A percentile compares a stretch with the other conserved stretches of the same genome.
phyloP scores from a whole-genome alignment of 2,888 invertebrate species.

The Rhingia campestris region DNA sequence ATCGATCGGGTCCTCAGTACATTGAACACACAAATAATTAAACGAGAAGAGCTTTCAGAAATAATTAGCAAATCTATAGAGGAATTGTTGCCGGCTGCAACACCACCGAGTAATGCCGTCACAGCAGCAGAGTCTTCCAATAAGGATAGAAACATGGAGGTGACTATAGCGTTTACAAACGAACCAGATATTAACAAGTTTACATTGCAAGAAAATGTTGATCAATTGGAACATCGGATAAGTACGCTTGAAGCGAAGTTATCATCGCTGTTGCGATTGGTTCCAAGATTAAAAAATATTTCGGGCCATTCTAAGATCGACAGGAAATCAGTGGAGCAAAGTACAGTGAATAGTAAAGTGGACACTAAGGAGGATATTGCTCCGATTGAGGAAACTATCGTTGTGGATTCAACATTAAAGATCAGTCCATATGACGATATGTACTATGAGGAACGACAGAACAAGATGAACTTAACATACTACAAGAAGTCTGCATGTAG shows the following conservation, averaged over 20 bases:
- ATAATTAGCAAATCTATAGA: constrained; percentile 34
- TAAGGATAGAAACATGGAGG: constrained; percentile 11
- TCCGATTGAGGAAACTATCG: not conserved
- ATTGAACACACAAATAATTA: constrained; percentile 6
- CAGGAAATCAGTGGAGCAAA: not conserved
- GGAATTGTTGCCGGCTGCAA: constrained; percentile 2
- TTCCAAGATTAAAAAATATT: constrained; percentile 38
- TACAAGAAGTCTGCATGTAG: constrained; percentile 54
- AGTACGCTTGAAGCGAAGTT: constrained; percentile 36
- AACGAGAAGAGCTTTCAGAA: constrained; percentile 44
- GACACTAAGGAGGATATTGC: not conserved
- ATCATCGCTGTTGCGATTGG: constrained; percentile 24
- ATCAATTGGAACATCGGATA: constrained; percentile 45
- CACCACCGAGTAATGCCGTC: no score
- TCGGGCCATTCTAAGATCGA: constrained; percentile 43
- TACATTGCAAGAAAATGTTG: constrained; percentile 24
- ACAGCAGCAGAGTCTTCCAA: not conserved
- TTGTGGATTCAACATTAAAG: not conserved
- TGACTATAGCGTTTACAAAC: constrained; percentile 27
- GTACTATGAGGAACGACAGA: constrained; percentile 64
- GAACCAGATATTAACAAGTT: constrained; percentile 9
- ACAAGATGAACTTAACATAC: constrained; percentile 44
- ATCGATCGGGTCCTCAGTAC: constrained; percentile 20
- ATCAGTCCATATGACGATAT: constrained; percentile 58
- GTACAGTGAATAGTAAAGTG: not conserved